Evolutionary conservation across 2,888 invertebrate species (phyloP).

Genomic region (Calephelis perditalis): DNA sequence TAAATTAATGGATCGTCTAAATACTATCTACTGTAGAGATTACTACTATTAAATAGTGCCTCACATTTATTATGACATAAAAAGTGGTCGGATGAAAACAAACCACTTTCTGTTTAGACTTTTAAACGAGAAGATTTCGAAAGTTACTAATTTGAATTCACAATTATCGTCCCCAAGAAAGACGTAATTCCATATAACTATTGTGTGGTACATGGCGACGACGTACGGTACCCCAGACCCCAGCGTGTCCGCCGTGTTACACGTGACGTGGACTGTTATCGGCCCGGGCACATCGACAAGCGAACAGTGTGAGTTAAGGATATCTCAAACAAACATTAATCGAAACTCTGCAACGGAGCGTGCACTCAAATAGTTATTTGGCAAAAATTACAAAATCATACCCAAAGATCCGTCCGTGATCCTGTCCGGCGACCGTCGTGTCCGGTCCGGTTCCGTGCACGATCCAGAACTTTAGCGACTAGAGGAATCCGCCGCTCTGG

Average conservation of each 20-base stretch:
- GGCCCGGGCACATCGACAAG: conserved; percentile 51
- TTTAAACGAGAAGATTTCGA: too few relatives aligned
- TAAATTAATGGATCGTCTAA: too few relatives aligned
- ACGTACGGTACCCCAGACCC: background rate
- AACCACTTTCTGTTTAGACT: too few relatives aligned
- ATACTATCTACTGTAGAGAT: too few relatives aligned
- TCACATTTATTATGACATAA: too few relatives aligned
- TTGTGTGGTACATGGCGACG: too few relatives aligned
- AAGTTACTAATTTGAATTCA: too few relatives aligned
- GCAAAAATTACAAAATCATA: conserved; percentile 68
- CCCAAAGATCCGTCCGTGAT: conserved; percentile 57
- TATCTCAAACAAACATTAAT: conserved; percentile 47
- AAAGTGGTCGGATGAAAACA: too few relatives aligned
- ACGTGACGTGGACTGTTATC: conserved; percentile 21
- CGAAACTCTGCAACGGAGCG: conserved; percentile 52
- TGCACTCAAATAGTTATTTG: conserved; percentile 70
- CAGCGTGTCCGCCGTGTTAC: conserved; percentile 7
- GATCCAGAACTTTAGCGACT: conserved; percentile 7
- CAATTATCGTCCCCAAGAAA: too few relatives aligned
- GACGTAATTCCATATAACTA: too few relatives aligned
- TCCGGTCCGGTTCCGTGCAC: conserved; percentile 14
- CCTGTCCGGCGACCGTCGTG: conserved; percentile 23
- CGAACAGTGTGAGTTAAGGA: conserved; percentile 62
- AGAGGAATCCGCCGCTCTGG: conserved; percentile 35
- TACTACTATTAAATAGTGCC: too few relatives aligned